phyloP scores from a whole-genome alignment of 92 coral and sea anemone species.

The Montipora capitata region DNA sequence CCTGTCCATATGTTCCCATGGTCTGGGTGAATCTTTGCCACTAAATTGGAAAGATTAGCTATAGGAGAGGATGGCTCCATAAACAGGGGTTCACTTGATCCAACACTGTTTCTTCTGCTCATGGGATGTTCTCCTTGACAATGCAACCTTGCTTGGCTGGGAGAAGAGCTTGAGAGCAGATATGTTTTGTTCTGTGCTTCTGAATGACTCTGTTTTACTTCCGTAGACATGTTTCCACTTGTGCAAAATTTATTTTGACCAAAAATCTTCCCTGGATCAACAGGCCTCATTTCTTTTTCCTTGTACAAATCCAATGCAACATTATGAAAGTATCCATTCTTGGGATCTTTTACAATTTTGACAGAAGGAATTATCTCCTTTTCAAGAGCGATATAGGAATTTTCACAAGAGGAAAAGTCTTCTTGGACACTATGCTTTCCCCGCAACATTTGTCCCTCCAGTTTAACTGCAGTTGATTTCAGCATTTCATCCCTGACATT shows the following conservation, averaged over 20 bases:
- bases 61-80: constrained; percentile 83
- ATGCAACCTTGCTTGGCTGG: background rate
- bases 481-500: background rate
- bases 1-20: constrained; percentile 58
- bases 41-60: constrained; percentile 88
- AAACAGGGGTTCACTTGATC: background rate
- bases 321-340: background rate
- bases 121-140: background rate
- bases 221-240: background rate
- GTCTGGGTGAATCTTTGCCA: constrained; percentile 86
- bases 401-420: background rate
- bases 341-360: background rate
- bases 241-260: constrained; percentile 23
- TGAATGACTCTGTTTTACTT: background rate
- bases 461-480: background rate
- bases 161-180: background rate
- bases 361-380: background rate
- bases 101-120: background rate
- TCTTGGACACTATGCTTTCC: background rate
- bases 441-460: background rate
- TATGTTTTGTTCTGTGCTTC: background rate
- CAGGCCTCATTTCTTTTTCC: constrained; percentile 27
- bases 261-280: constrained; percentile 49
- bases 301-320: background rate
- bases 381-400: background rate